Evolutionary conservation across 2,888 invertebrate species (phyloP).

Genomic region (Drosophila conformis): DNA sequence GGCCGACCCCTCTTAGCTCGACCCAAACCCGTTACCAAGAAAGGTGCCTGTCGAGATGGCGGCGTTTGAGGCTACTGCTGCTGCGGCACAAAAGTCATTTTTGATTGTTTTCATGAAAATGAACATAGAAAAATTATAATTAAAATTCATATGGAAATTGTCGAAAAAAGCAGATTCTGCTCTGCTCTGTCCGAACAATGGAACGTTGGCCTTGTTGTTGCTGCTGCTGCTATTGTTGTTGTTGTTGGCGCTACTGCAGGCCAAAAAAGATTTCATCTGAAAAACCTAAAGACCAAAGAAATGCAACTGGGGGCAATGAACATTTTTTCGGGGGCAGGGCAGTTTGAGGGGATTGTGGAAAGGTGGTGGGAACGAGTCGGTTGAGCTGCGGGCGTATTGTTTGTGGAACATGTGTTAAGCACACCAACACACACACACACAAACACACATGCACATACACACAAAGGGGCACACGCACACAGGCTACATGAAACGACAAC

Average conservation of each 20-base stretch:
- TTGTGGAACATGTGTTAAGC: slow-evolving; percentile 72
- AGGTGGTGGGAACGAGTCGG: slow-evolving; percentile 24
- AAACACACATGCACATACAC: slow-evolving; percentile 7
- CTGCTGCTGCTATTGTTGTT: slow-evolving; percentile 33
- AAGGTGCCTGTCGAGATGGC: slow-evolving; percentile 17
- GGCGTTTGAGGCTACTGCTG: slow-evolving; percentile 39
- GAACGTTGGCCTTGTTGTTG: slow-evolving; percentile 1
- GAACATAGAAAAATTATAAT: slow-evolving; percentile 82
- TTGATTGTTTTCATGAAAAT: slow-evolving; percentile 81
- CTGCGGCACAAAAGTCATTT: slow-evolving; percentile 77
- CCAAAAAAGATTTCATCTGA: slow-evolving; percentile 77
- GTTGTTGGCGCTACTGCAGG: slow-evolving; percentile 53
- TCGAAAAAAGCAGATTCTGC: slow-evolving; percentile 48
- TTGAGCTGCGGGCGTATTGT: slow-evolving; percentile 75
- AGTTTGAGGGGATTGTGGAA: neutral
- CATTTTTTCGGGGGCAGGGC: slow-evolving; percentile 28
- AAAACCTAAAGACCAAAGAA: slow-evolving; percentile 74
- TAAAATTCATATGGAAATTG: slow-evolving; percentile 81
- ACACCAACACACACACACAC: slow-evolving; percentile 12
- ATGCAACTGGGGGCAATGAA: slow-evolving; percentile 63
- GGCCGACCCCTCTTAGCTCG: neutral
- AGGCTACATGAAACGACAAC: slow-evolving; percentile 54
- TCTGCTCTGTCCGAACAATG: slow-evolving; percentile 16
- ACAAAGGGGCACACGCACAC: slow-evolving; percentile 2
- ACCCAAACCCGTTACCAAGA: neutral